A percentile compares a stretch with the other conserved stretches of the same genome.
These are phyloP conservation scores for Pituophis catenifer DNA, from an alignment of 2,113 vertebrate species.

Conservation along the genomic window DNA sequence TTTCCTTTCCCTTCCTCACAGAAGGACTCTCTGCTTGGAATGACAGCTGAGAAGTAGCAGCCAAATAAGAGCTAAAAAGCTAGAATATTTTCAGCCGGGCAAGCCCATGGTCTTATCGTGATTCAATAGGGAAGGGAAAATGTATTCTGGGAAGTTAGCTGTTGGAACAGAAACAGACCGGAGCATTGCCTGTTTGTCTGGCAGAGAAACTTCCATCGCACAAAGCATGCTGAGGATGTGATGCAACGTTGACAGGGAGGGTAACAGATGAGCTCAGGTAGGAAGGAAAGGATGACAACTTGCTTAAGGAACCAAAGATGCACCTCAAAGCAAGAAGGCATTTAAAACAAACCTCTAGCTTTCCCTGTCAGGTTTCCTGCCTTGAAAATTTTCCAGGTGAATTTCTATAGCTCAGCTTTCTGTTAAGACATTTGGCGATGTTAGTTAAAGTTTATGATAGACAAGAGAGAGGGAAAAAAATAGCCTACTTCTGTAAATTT, in stretches of 20 bases:
- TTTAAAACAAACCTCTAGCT: conserved; percentile 42
- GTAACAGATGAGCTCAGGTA: conserved; percentile 39
- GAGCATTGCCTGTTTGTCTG: conserved; percentile 49
- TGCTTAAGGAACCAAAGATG: conserved; percentile 33
- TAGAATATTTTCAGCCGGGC: conserved; percentile 43
- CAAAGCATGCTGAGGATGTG: conserved; percentile 46
- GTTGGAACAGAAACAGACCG: conserved; percentile 35
- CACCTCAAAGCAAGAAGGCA: conserved; percentile 34
- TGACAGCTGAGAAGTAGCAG: conserved; percentile 38
- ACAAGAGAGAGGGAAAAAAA: conserved; percentile 29
- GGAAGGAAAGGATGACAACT: conserved; percentile 18
- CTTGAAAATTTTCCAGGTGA: conserved; percentile 35
- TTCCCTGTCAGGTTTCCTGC: conserved; percentile 32
- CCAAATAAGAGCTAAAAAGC: background rate
- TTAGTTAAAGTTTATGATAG: conserved; percentile 45
- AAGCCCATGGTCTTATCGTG: conserved; percentile 22
- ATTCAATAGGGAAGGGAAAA: background rate
- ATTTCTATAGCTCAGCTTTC: background rate
- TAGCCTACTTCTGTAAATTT: conserved; percentile 53
- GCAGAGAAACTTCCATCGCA: conserved; percentile 51
- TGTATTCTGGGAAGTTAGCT: conserved; percentile 53
- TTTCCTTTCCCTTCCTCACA: conserved; percentile 15
- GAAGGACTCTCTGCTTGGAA: conserved; percentile 16
- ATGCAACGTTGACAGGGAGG: conserved; percentile 41
- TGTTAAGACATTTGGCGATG: conserved; percentile 41